phyloP scores from a whole-genome alignment of 2,888 invertebrate species.

The Agrochola macilenta region DNA sequence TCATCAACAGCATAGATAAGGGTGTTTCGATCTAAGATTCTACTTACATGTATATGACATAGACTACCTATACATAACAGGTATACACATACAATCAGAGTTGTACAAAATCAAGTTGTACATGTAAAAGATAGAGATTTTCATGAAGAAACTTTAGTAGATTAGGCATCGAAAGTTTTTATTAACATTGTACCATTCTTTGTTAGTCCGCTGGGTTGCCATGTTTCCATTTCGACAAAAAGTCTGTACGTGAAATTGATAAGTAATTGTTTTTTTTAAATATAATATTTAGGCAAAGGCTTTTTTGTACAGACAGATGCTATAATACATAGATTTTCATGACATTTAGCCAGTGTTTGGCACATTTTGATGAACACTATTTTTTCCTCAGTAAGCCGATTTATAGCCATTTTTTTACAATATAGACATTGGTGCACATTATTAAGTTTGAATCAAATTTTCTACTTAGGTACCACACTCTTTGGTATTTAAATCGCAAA shows the following conservation, averaged over 20 bases:
- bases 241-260: constrained; percentile 39
- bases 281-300: constrained; percentile 22
- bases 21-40: constrained; percentile 69
- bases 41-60: constrained; percentile 63
- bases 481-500: constrained; percentile 27
- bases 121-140: constrained; percentile 40
- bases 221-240: constrained; percentile 9
- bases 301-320: constrained; percentile 62
- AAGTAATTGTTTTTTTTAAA: neutral
- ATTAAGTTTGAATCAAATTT: constrained; percentile 28
- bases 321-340: constrained; percentile 58
- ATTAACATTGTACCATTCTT: constrained; percentile 24
- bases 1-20: constrained; percentile 83
- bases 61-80: constrained; percentile 62
- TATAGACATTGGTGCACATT: constrained; percentile 43
- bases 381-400: constrained; percentile 59
- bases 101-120: constrained; percentile 52
- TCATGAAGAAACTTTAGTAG: constrained; percentile 27
- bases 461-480: neutral
- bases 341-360: constrained; percentile 81
- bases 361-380: constrained; percentile 84
- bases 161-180: constrained; percentile 48
- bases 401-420: constrained; percentile 55
- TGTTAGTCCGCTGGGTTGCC: constrained; percentile 38
- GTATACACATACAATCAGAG: constrained; percentile 62